phyloP scores from a whole-genome alignment of 2,888 invertebrate species.

The Oegoconia quadripuncta region DNA sequence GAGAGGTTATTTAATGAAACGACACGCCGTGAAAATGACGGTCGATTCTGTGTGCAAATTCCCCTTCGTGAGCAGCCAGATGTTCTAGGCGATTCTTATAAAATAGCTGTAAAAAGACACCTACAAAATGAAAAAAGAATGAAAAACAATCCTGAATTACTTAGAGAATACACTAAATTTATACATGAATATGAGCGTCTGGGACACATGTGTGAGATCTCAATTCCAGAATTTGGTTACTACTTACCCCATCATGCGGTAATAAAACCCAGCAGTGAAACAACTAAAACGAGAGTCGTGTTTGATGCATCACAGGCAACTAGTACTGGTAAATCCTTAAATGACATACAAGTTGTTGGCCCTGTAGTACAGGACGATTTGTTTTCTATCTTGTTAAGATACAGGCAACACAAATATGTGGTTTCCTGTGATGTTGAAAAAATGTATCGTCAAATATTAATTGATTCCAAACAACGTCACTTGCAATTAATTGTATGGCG shows the following conservation, averaged over 20 bases:
- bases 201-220: no score
- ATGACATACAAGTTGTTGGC: constrained; percentile 14
- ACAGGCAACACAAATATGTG: constrained; percentile 12
- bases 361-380: constrained; percentile 11
- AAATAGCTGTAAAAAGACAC: constrained; percentile 8
- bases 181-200: no score
- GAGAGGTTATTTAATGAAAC: constrained; percentile 19
- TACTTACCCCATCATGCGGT: constrained; percentile 18
- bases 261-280: constrained; percentile 12
- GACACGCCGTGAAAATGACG: constrained; percentile 15
- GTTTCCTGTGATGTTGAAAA: constrained; percentile 18
- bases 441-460: constrained; percentile 12
- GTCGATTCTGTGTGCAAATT: constrained; percentile 18
- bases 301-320: constrained; percentile 15
- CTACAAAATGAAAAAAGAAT: background rate
- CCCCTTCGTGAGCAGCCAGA: constrained; percentile 12
- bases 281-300: constrained; percentile 18
- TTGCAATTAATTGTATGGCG: constrained; percentile 14
- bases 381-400: constrained; percentile 9
- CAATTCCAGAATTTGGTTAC: no score
- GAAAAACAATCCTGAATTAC: no score
- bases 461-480: constrained; percentile 2
- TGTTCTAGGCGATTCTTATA: constrained; percentile 17
- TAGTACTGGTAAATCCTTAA: constrained; percentile 7
- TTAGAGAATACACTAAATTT: no score